phyloP scores from a whole-genome alignment of 2,797 vertebrate species.

The Jordanella pulchra region DNA sequence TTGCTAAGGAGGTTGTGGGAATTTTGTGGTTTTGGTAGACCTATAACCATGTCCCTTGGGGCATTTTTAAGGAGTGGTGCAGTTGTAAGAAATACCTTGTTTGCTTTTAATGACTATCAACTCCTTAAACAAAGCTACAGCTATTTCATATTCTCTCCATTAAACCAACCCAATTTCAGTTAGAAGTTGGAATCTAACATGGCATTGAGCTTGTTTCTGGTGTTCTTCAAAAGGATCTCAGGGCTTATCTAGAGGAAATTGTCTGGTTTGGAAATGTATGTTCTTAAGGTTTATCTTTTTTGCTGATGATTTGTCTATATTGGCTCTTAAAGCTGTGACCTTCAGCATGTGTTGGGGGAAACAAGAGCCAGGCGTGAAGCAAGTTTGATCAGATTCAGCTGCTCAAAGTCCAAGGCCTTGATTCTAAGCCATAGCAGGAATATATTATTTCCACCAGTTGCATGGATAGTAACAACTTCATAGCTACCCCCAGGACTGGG shows the following conservation, averaged over 20 bases:
- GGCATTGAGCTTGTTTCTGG: not conserved
- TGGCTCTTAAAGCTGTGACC: not conserved
- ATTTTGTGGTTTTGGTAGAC: no score
- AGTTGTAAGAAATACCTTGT: no score
- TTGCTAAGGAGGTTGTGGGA: no score
- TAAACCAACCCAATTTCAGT: not conserved
- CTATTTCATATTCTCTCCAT: not conserved
- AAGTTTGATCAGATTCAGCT: not conserved
- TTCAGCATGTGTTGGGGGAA: not conserved
- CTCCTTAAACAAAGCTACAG: not conserved
- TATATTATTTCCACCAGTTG: no score
- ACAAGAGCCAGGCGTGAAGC: not conserved
- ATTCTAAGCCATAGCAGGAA: no score
- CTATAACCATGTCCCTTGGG: no score
- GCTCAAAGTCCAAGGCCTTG: not conserved
- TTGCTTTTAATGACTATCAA: no score
- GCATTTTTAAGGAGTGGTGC: no score
- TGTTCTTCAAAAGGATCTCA: not conserved
- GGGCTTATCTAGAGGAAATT: not conserved
- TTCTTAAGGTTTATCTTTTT: not conserved
- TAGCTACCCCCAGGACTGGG: no score
- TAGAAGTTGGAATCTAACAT: not conserved
- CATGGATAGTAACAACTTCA: no score
- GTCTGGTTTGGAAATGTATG: not conserved
- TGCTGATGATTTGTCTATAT: not conserved